A percentile compares a stretch with the other conserved stretches of the same genome.
phyloP scores from a whole-genome alignment of 2,888 invertebrate genomes.

The Cheilosia pagana region DNA sequence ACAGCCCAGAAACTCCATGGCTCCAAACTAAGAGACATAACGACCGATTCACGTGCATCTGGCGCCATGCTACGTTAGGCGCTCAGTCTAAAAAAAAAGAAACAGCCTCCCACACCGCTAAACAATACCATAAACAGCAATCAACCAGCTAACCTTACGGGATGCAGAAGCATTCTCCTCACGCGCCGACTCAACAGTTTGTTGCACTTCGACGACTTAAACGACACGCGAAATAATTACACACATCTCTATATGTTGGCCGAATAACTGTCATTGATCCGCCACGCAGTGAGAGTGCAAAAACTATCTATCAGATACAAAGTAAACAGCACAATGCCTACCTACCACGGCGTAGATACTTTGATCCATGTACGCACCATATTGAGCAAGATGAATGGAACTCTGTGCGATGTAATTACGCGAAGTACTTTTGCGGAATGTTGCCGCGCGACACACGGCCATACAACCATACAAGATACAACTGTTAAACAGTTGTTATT shows the following conservation, averaged over 20 bases:
- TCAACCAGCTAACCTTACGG: constrained; percentile 34
- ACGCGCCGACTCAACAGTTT: constrained; percentile 33
- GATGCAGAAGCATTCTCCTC: constrained; percentile 31
- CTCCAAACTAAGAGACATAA: not conserved
- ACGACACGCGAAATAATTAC: constrained; percentile 40
- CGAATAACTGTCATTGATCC: constrained; percentile 65
- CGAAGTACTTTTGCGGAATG: constrained; percentile 61
- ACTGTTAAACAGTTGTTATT: constrained; percentile 48
- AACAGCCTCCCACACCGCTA: constrained; percentile 22
- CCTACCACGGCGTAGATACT: not conserved
- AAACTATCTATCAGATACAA: constrained; percentile 21
- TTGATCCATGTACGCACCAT: constrained; percentile 42
- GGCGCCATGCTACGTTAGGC: constrained; percentile 28
- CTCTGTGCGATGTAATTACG: constrained; percentile 52
- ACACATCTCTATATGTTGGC: constrained; percentile 24
- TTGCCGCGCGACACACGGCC: constrained; percentile 22
- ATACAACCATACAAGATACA: too few species aligned
- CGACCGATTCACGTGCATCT: not conserved
- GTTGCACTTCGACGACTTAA: constrained; percentile 50
- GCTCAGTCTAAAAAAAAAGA: constrained; percentile 2
- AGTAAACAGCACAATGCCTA: constrained; percentile 23
- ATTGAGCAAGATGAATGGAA: constrained; percentile 56
- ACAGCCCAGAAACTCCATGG: too few species aligned
- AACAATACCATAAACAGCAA: not conserved
- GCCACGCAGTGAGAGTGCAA: constrained; percentile 62